Conservation (phyloP, 2,888 invertebrate genomes). For the Drosophila kuntzei region DNA sequence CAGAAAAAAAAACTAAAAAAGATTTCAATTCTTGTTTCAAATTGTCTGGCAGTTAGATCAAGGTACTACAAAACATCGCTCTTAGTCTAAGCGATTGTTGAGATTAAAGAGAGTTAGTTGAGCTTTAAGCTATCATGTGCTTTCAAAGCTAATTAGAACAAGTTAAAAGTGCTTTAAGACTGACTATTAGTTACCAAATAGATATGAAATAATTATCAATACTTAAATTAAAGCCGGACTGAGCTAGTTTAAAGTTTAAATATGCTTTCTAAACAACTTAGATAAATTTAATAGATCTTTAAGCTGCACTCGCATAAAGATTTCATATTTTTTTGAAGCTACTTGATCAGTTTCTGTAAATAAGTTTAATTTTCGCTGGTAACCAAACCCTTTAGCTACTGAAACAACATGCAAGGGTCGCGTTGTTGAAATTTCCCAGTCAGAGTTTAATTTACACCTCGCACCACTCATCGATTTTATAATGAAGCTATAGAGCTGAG, state of each 20-base stretch:
- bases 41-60: conserved; percentile 29
- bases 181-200: too few species aligned
- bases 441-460: conserved; percentile 46
- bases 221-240: too few species aligned
- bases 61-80: conserved; percentile 4
- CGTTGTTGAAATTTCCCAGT: conserved; percentile 9
- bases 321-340: not conserved
- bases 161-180: not conserved
- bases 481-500: conserved; percentile 63
- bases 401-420: conserved; percentile 7
- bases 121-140: not conserved
- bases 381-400: not conserved
- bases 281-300: not conserved
- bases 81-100: not conserved
- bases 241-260: too few species aligned
- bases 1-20: conserved; percentile 12
- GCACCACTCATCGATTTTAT: conserved; percentile 62
- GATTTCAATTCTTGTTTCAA: conserved; percentile 21
- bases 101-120: not conserved
- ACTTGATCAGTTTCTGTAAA: not conserved
- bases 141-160: not conserved
- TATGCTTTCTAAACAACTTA: too few species aligned
- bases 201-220: too few species aligned
- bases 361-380: not conserved
- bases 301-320: not conserved